Conservation (phyloP, 1,140 invertebrate species). For the Calliopsis andreniformis region DNA sequence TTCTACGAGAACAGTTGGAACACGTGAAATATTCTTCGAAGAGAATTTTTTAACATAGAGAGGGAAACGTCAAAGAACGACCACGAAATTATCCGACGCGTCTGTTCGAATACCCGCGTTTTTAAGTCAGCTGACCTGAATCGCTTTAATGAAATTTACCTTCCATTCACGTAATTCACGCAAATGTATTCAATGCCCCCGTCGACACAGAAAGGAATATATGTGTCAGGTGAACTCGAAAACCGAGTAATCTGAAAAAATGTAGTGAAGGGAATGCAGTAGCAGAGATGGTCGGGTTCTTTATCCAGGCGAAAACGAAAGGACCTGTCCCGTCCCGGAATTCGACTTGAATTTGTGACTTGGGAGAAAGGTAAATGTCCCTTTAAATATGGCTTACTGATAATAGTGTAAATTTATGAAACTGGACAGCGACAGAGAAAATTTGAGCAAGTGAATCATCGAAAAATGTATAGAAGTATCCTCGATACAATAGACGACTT, state of each 20-base stretch:
- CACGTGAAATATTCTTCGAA: neutral
- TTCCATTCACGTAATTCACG: slow-evolving; percentile 22
- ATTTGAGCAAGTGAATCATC: too few relatives aligned
- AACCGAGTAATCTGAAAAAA: slow-evolving; percentile 22
- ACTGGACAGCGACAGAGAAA: too few relatives aligned
- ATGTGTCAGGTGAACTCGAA: neutral
- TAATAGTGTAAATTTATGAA: too few relatives aligned
- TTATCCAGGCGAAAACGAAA: neutral
- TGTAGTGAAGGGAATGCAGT: neutral
- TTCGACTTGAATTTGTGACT: slow-evolving; percentile 21
- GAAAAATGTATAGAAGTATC: too few relatives aligned
- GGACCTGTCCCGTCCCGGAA: neutral
- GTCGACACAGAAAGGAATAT: slow-evolving; percentile 5
- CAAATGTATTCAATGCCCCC: slow-evolving; percentile 18
- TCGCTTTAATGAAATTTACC: slow-evolving; percentile 45
- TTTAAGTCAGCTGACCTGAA: slow-evolving; percentile 42
- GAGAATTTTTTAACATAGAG: neutral
- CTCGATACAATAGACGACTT: too few relatives aligned
- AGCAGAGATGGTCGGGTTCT: neutral
- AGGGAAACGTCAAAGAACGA: slow-evolving; percentile 9
- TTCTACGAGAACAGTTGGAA: too few relatives aligned
- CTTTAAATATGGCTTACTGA: too few relatives aligned
- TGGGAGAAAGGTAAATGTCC: slow-evolving; percentile 17
- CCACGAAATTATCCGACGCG: slow-evolving; percentile 16
- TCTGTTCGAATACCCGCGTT: slow-evolving; percentile 13